phyloP scores from a whole-genome alignment of 2,113 vertebrate genomes.

The Dolichallabes microphthalmus region DNA sequence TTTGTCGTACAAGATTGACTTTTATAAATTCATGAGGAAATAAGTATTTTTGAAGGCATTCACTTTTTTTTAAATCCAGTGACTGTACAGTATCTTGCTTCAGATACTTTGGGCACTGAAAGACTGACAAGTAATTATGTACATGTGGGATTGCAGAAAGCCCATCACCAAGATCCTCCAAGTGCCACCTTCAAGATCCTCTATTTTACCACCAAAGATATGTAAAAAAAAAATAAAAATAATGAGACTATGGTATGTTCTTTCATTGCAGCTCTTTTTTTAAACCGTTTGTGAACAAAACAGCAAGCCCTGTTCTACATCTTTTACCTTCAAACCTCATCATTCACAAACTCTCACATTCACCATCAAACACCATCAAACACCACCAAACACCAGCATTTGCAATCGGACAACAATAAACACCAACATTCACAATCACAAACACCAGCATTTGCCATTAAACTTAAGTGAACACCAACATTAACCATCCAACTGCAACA shows the following conservation, averaged over 20 bases:
- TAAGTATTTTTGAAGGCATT: background rate
- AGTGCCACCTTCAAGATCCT: background rate
- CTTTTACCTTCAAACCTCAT: too few relatives aligned
- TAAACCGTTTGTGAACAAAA: too few relatives aligned
- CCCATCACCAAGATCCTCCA: too few relatives aligned
- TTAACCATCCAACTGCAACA: background rate
- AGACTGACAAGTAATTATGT: background rate
- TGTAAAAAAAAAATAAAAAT: background rate
- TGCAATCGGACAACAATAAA: too few relatives aligned
- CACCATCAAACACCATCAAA: background rate
- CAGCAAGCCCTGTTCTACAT: background rate
- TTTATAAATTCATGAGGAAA: background rate
- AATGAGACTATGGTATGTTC: background rate
- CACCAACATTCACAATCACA: background rate
- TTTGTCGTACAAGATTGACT: background rate
- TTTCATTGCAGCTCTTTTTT: background rate
- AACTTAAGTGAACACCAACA: too few relatives aligned
- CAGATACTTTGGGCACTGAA: background rate
- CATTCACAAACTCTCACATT: too few relatives aligned
- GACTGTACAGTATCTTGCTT: background rate
- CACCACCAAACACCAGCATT: background rate
- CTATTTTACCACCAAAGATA: background rate
- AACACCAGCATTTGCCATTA: background rate
- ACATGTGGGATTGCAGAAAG: background rate
- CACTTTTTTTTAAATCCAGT: background rate